These are phyloP conservation scores for Cynopterus brachyotis DNA, from an alignment of 2,113 vertebrate species.

Conservation along the genomic window DNA sequence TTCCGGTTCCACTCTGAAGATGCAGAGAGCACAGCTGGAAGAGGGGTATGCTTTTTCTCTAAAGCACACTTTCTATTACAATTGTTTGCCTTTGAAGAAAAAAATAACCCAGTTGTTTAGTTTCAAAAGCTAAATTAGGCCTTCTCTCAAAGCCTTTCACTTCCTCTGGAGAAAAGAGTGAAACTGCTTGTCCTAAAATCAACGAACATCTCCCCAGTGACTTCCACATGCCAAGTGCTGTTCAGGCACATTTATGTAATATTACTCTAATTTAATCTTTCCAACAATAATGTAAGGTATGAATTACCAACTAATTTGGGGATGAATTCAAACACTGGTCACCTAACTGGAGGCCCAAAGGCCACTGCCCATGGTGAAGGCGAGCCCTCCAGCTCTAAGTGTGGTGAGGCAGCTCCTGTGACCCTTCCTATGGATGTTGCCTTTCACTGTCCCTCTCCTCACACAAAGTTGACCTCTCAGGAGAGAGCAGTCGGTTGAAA, in stretches of 20 bases:
- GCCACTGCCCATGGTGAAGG: neutral
- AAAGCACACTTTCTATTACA: neutral
- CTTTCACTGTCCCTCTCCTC: neutral
- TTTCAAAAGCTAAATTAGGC: neutral
- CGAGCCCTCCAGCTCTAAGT: neutral
- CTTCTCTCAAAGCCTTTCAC: neutral
- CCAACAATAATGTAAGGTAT: neutral
- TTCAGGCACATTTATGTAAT: neutral
- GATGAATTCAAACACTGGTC: neutral
- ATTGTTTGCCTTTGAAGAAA: neutral
- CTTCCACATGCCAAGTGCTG: no score
- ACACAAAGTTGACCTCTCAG: neutral
- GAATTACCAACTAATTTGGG: neutral
- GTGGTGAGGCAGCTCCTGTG: neutral
- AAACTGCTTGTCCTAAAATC: neutral
- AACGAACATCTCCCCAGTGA: neutral
- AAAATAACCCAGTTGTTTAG: neutral
- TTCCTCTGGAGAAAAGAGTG: neutral
- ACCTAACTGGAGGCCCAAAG: neutral
- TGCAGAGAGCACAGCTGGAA: fast-evolving
- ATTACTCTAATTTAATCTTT: neutral
- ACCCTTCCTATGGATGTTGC: fast-evolving
- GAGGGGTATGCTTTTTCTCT: neutral
- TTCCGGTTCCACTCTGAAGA: neutral
- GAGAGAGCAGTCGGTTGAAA: neutral